Evolutionary conservation across 2,113 vertebrate genomes (phyloP).

Genomic region (Macrotus californicus): DNA sequence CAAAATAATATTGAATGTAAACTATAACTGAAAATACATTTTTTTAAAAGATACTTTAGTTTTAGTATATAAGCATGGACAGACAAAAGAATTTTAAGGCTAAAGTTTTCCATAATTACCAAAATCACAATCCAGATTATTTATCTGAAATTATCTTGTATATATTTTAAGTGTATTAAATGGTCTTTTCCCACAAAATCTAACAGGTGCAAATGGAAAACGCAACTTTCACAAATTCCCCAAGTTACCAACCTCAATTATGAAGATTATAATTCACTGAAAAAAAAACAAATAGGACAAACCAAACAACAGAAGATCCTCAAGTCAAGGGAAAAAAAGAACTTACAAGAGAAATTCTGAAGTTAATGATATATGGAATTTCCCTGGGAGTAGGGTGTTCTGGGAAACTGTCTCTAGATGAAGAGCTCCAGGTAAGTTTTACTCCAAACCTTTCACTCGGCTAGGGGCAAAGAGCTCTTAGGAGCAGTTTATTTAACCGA

Average conservation of each 20-base stretch:
- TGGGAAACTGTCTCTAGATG: not conserved
- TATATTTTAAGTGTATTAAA: conserved; percentile 20
- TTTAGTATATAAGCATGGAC: not conserved
- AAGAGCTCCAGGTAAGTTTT: not conserved
- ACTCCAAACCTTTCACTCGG: not conserved
- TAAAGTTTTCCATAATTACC: not conserved
- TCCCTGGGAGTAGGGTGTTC: not conserved
- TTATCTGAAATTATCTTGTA: conserved; percentile 1
- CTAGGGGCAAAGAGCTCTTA: not conserved
- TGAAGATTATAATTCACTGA: not conserved
- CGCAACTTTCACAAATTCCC: not conserved
- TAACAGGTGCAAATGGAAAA: conserved; percentile 24
- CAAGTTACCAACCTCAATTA: not conserved
- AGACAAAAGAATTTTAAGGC: not conserved
- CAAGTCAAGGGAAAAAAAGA: not conserved
- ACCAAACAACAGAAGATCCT: not conserved
- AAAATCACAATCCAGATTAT: not conserved
- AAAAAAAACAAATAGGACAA: not conserved
- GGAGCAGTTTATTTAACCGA: conserved; percentile 9
- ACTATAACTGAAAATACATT: not conserved
- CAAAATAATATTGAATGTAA: not conserved
- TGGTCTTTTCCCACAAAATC: not conserved
- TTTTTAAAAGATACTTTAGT: not conserved
- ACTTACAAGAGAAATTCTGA: conserved; percentile 18
- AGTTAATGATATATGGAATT: not conserved